Conservation (phyloP, 2,113 vertebrate species). For the Ramphastos sulfuratus region DNA sequence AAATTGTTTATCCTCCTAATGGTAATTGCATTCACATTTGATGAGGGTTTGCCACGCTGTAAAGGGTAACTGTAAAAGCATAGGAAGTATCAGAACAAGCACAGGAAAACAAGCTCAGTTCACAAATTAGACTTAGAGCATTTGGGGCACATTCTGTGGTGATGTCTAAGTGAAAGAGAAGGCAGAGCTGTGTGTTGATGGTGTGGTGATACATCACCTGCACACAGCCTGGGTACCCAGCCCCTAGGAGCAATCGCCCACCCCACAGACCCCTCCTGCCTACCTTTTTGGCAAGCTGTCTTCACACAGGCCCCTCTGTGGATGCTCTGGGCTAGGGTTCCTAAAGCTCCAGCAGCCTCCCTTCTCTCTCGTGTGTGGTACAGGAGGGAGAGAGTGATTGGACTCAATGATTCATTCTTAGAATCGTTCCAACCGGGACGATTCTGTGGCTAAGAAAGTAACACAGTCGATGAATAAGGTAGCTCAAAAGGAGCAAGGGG, state of each 20-base stretch:
- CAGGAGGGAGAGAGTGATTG: not conserved
- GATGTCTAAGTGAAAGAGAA: not conserved
- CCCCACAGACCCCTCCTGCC: not conserved
- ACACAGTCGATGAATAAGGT: not conserved
- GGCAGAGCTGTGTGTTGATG: not conserved
- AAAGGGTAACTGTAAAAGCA: not conserved
- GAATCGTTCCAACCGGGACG: no score
- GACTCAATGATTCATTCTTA: no score
- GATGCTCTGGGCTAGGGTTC: not conserved
- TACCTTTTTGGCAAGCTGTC: not conserved
- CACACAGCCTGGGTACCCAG: not conserved
- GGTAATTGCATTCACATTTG: slow-evolving; percentile 12
- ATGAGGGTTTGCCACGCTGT: not conserved
- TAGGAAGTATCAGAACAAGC: not conserved
- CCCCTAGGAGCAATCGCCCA: not conserved
- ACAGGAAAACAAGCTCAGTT: not conserved
- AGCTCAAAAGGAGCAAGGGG: not conserved
- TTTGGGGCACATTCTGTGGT: not conserved
- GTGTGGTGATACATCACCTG: not conserved
- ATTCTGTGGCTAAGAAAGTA: no score
- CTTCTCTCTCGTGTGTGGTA: not conserved
- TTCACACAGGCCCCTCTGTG: not conserved
- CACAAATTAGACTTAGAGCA: not conserved
- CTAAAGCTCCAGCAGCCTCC: not conserved
- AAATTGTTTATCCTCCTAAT: slow-evolving; percentile 31